Evolutionary conservation across 2,113 vertebrate genomes (phyloP), one percentile per base, ranked within the genome.

Genomic region (Pelobates fuscus): DNA sequence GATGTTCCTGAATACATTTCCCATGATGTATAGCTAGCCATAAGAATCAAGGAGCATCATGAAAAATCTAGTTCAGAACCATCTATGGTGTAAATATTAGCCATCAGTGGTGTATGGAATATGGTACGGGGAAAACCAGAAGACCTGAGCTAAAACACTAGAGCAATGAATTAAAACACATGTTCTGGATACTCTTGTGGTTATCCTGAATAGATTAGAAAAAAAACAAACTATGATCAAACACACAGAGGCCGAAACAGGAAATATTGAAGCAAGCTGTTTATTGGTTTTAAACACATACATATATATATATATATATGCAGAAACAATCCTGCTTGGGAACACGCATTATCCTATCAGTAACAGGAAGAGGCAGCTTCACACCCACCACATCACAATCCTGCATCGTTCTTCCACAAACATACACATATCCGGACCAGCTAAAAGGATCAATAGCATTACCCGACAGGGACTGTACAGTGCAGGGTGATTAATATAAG

Each of bases 301-400:
- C 37, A 11, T 27, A 67, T 52, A 24, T 27, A 52, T 52, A 67
- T 20, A 11, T 27, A 67, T 52, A 24, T 27, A 18, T 24, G 12
- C 44, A 67, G 17, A 11, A 67, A 52, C 18, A 29, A 43, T 37
- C 26, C n/a, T 26, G 25, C 43, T 17, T 12, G 24, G 23, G 12
- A 49, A 27, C 17, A 29, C 49, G n/a, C 17, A 27, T 67, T 46
- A 52, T 25, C 24, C 60, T 32, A 62, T 32, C 60, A 62, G 65
- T 43, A 24, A 52, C 65, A 67, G 65, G 65, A 67, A 67, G 26
- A 14, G 43, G 43, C 65, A 67, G 44, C 44, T 67, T 52, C 43
- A 52, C 43, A 29, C 65, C 65, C 65, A 17, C 12, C 24, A 29
- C 43, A 67, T 67, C 43, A 26, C 65, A 66, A 29, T 29, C 58